phyloP scores from a whole-genome alignment of 2,888 invertebrate genomes.

The Eucriotettix oculatus region DNA sequence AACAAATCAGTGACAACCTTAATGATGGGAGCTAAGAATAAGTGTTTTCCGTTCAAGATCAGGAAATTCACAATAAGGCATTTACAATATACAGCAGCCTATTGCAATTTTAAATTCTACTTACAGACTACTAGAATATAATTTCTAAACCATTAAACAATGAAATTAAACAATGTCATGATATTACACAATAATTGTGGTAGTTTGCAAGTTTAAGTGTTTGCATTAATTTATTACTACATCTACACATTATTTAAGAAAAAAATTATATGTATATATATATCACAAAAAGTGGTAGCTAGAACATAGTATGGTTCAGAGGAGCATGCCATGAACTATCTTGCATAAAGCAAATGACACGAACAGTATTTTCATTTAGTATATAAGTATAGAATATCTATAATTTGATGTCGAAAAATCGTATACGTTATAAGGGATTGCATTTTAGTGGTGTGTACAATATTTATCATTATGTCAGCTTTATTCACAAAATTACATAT shows the following conservation, averaged over 20 bases:
- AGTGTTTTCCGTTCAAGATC: too few species aligned
- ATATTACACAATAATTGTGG: neutral
- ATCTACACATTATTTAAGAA: conserved; percentile 2
- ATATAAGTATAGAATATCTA: conserved; percentile 19
- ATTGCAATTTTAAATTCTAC: neutral
- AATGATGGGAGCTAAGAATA: too few species aligned
- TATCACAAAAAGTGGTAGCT: too few species aligned
- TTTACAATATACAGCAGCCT: conserved; percentile 3
- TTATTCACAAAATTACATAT: too few species aligned
- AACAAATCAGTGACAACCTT: too few species aligned
- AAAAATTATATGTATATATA: neutral
- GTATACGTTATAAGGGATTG: conserved; percentile 26
- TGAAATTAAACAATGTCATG: neutral
- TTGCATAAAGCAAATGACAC: too few species aligned
- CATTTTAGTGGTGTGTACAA: too few species aligned
- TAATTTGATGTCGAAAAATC: conserved; percentile 31
- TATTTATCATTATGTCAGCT: too few species aligned
- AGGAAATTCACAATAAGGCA: neutral
- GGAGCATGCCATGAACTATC: too few species aligned
- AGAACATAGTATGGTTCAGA: too few species aligned
- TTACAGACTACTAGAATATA: conserved; percentile 3
- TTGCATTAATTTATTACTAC: conserved; percentile 1
- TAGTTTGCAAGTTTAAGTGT: neutral
- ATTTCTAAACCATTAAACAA: conserved; percentile 2
- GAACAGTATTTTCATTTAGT: neutral